A percentile compares a stretch with the other conserved stretches of the same genome.
These are phyloP conservation scores for Sesia apiformis DNA, from an alignment of 2,888 invertebrate genomes.

Conservation along the genomic window DNA sequence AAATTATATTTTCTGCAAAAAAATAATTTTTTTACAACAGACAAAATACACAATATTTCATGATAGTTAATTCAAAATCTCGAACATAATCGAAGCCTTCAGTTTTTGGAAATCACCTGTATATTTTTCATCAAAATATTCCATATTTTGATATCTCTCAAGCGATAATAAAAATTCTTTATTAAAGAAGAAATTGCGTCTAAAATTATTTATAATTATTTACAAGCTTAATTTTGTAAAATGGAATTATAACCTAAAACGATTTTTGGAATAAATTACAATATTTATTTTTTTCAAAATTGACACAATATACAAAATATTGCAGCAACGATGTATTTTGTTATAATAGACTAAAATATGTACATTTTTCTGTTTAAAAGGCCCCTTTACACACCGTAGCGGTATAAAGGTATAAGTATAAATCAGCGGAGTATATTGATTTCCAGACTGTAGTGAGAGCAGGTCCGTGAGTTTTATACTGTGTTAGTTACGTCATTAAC, in stretches of 20 bases:
- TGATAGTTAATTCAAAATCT: neutral
- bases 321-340: neutral
- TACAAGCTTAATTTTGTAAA: slow-evolving; percentile 5
- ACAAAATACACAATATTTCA: too few relatives aligned
- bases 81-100: neutral
- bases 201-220: slow-evolving; percentile 5
- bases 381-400: neutral
- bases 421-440: neutral
- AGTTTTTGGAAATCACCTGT: too few relatives aligned
- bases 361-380: neutral
- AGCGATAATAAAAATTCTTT: neutral
- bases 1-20: too few relatives aligned
- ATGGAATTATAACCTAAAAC: slow-evolving; percentile 3
- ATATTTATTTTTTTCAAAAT: slow-evolving; percentile 4
- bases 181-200: neutral
- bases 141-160: neutral
- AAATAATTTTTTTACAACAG: too few relatives aligned
- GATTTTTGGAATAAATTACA: slow-evolving; percentile 11
- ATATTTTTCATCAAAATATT: neutral
- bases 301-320: neutral
- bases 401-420: neutral
- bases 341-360: neutral
- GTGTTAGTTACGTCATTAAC: too few relatives aligned
- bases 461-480: too few relatives aligned
- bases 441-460: neutral